Conservation (phyloP, 2,113 vertebrate genomes). For the Chloebia gouldiae region DNA sequence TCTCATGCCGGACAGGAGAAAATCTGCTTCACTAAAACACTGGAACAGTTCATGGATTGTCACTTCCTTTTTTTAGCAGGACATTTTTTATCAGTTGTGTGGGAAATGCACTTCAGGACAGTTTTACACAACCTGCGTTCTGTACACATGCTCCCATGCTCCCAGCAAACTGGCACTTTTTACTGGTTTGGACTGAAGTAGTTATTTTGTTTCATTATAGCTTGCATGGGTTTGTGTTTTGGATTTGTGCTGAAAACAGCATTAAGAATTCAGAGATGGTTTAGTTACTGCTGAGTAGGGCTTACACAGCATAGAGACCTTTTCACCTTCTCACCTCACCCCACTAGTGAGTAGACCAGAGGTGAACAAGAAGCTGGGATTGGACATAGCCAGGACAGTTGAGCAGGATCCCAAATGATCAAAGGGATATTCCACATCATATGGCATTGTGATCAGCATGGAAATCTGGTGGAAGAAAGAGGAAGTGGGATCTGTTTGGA, state of each 20-base stretch:
- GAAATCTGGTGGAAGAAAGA: background rate
- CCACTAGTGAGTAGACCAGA: background rate
- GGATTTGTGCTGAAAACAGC: background rate
- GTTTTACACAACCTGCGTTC: background rate
- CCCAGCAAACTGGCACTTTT: background rate
- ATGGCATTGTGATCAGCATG: background rate
- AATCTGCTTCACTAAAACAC: background rate
- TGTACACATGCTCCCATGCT: background rate
- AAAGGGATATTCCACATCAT: background rate
- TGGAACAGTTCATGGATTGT: background rate
- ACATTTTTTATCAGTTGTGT: conserved; percentile 1
- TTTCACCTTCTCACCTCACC: background rate
- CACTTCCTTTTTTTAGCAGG: background rate
- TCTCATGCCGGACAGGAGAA: background rate
- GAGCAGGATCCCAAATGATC: background rate
- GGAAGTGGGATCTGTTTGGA: background rate
- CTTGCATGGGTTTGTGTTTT: background rate
- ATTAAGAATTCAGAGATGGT: background rate
- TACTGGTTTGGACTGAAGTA: background rate
- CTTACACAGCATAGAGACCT: background rate
- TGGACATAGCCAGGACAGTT: background rate
- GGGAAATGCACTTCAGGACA: conserved; percentile 49
- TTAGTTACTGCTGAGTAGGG: background rate
- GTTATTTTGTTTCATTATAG: background rate
- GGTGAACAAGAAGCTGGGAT: background rate